These are phyloP conservation scores for Arothron firmamentum DNA, from an alignment of 2,113 vertebrate species.

Conservation along the genomic window DNA sequence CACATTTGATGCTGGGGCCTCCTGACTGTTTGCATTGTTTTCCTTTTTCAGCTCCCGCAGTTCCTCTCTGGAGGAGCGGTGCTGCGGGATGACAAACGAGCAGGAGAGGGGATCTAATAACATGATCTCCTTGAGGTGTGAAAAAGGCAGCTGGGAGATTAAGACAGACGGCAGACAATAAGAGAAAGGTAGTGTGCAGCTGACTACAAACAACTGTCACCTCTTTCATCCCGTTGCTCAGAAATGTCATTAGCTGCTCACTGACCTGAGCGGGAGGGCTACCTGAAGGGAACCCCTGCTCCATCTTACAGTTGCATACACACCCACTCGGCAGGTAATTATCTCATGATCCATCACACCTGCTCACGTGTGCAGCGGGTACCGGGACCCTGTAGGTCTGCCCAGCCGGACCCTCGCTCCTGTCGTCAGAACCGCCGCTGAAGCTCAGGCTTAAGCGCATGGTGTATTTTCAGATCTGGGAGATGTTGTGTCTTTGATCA, in stretches of 20 bases:
- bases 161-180: constrained; percentile 69
- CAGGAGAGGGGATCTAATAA: constrained; percentile 71
- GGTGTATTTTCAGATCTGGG: constrained; percentile 27
- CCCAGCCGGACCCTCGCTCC: constrained; percentile 28
- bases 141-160: constrained; percentile 65
- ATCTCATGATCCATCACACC: constrained; percentile 59
- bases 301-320: constrained; percentile 53
- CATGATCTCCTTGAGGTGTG: constrained; percentile 65
- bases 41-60: constrained; percentile 47
- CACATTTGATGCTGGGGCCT: constrained; percentile 53
- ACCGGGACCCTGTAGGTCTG: constrained; percentile 41
- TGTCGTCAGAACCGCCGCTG: constrained; percentile 25
- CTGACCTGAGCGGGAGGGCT: constrained; percentile 58
- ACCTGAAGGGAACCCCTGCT: constrained; percentile 65
- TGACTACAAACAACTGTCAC: constrained; percentile 59
- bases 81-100: constrained; percentile 72
- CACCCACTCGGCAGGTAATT: constrained; percentile 62
- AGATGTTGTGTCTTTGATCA: constrained; percentile 7
- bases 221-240: constrained; percentile 64
- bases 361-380: constrained; percentile 58
- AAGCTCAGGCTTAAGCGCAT: constrained; percentile 17
- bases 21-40: constrained; percentile 55
- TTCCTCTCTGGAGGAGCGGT: constrained; percentile 44
- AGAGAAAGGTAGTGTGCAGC: constrained; percentile 61
- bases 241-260: constrained; percentile 71